phyloP scores from a whole-genome alignment of 2,888 invertebrate genomes.

The Athalia cordata region DNA sequence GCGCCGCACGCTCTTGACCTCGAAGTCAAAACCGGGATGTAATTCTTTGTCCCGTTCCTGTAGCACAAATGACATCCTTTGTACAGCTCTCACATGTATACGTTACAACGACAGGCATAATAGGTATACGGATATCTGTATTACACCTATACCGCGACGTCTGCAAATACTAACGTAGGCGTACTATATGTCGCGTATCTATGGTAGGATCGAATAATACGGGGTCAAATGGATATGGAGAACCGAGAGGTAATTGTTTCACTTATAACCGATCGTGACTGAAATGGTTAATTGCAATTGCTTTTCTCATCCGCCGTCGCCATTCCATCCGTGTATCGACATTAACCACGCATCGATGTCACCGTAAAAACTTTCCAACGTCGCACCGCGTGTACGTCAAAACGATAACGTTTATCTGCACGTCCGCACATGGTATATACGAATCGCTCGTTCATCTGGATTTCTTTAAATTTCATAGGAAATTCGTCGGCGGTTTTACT shows the following conservation, averaged over 20 bases:
- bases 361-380: slow-evolving; percentile 31
- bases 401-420: background rate
- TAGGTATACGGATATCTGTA: no score
- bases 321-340: background rate
- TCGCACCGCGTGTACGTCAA: background rate
- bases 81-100: no score
- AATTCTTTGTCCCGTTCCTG: background rate
- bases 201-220: background rate
- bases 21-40: background rate
- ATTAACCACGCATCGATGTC: slow-evolving; percentile 8
- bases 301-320: slow-evolving; percentile 4
- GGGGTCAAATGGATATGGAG: slow-evolving; percentile 17
- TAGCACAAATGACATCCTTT: no score
- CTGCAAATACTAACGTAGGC: no score
- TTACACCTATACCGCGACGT: no score
- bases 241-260: background rate
- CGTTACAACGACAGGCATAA: no score
- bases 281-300: slow-evolving; percentile 7
- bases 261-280: background rate
- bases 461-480: background rate
- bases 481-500: slow-evolving; percentile 69
- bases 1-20: slow-evolving; percentile 26
- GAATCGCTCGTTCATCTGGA: no score
- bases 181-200: background rate
- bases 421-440: background rate